Evolutionary conservation across 2,797 vertebrate genomes (phyloP).

Genomic region (Poliocrania exsul): DNA sequence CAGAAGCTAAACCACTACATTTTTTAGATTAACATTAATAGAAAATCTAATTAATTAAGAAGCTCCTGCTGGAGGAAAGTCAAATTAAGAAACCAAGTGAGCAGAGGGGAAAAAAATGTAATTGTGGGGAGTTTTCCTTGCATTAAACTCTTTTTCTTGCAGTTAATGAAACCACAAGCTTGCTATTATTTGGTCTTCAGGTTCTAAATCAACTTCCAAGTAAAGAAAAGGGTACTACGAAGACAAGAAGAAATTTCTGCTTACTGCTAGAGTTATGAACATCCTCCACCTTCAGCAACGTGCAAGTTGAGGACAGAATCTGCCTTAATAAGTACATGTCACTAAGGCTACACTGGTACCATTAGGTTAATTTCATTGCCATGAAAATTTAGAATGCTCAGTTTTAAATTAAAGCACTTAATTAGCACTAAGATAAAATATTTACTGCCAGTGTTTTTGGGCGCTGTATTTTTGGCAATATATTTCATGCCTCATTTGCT

Average conservation of each 20-base stretch:
- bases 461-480: constrained; percentile 8
- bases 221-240: not conserved
- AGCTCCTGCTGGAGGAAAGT: not conserved
- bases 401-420: constrained; percentile 63
- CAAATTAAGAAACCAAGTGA: not conserved
- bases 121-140: not conserved
- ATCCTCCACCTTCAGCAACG: not conserved
- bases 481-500: constrained; percentile 68
- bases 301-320: not conserved
- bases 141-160: not conserved
- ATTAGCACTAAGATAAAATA: constrained; percentile 68
- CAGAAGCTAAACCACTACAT: not conserved
- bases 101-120: not conserved
- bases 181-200: not conserved
- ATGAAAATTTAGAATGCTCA: constrained; percentile 9
- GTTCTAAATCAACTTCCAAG: not conserved
- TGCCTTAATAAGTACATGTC: not conserved
- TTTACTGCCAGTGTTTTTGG: constrained; percentile 38
- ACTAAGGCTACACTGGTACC: not conserved
- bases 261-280: not conserved
- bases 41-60: constrained; percentile 12
- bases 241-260: not conserved
- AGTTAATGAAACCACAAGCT: not conserved
- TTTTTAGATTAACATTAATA: not conserved
- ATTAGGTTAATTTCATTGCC: constrained; percentile 22